Evolutionary conservation across 2,888 invertebrate genomes (phyloP).

Genomic region (Myopa tessellatipennis): DNA sequence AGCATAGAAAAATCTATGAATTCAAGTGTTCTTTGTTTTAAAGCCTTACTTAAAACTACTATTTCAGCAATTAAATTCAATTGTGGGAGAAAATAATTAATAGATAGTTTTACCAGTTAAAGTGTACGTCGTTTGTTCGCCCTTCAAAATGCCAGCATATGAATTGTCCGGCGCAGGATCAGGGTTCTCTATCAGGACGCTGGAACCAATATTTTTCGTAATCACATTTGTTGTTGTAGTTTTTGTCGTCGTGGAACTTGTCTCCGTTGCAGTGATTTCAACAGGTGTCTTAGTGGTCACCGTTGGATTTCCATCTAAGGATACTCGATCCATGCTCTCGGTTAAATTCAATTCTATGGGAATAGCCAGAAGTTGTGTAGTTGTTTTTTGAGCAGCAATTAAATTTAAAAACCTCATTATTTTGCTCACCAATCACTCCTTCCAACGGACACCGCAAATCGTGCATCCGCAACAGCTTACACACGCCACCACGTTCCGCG

Average conservation of each 20-base stretch:
- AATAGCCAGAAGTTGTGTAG: neutral
- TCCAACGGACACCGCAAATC: slow-evolving; percentile 65
- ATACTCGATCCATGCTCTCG: slow-evolving; percentile 57
- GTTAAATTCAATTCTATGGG: slow-evolving; percentile 58
- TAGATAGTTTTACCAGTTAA: slow-evolving; percentile 78
- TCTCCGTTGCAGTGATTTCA: neutral
- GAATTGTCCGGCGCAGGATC: slow-evolving; percentile 66
- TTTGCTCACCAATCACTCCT: slow-evolving; percentile 61
- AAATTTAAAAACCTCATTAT: neutral
- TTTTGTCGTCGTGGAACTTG: slow-evolving; percentile 37
- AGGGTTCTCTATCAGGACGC: slow-evolving; percentile 62
- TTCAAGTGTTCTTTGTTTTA: neutral
- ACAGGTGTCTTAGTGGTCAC: slow-evolving; percentile 40
- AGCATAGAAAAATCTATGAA: neutral
- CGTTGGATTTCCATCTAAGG: slow-evolving; percentile 53
- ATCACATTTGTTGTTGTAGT: slow-evolving; percentile 40
- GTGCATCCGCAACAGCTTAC: slow-evolving; percentile 64
- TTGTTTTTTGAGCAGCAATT: neutral
- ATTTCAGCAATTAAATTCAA: neutral
- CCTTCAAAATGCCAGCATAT: slow-evolving; percentile 92
- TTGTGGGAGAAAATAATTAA: neutral
- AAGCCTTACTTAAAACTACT: neutral
- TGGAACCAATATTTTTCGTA: slow-evolving; percentile 50
- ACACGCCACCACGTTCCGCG: slow-evolving; percentile 63
- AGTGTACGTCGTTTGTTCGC: slow-evolving; percentile 78